Percentiles rank a stretch among this genome's conserved stretches.
phyloP scores from a whole-genome alignment of 1,140 invertebrate species.

The Scaptomyza hsui region DNA sequence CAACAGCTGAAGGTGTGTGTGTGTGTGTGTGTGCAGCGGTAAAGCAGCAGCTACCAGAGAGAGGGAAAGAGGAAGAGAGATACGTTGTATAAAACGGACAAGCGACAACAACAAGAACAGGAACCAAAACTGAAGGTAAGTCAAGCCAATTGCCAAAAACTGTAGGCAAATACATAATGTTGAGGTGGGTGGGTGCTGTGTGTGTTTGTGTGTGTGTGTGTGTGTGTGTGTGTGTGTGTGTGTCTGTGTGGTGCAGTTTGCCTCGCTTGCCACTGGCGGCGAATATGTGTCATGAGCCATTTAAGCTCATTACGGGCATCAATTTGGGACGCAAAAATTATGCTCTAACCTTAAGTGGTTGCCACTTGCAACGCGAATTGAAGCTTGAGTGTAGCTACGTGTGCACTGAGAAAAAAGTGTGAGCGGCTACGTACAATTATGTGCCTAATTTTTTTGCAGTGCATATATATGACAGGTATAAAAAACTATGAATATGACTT shows the following conservation, averaged over 20 bases:
- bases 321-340: conserved; percentile 75
- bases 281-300: conserved; percentile 83
- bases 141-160: conserved; percentile 16
- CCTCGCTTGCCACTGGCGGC: conserved; percentile 8
- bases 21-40: conserved; percentile 33
- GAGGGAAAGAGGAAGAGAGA: neutral
- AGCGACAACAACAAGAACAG: conserved; percentile 14
- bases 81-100: conserved; percentile 29
- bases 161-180: conserved; percentile 25
- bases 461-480: neutral
- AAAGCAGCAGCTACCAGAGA: neutral
- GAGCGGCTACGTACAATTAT: too few relatives aligned
- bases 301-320: conserved; percentile 83
- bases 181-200: neutral
- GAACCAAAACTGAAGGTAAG: neutral
- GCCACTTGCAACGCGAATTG: conserved; percentile 47
- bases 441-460: too few relatives aligned
- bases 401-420: neutral
- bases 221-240: neutral
- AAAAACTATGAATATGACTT: too few relatives aligned
- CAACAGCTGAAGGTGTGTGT: conserved; percentile 45
- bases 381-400: conserved; percentile 4
- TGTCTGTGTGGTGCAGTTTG: conserved; percentile 27
- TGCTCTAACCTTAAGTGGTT: conserved; percentile 64
- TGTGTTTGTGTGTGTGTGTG: neutral